phyloP scores from a whole-genome alignment of 2,797 vertebrate genomes.

The Leuciscus waleckii region DNA sequence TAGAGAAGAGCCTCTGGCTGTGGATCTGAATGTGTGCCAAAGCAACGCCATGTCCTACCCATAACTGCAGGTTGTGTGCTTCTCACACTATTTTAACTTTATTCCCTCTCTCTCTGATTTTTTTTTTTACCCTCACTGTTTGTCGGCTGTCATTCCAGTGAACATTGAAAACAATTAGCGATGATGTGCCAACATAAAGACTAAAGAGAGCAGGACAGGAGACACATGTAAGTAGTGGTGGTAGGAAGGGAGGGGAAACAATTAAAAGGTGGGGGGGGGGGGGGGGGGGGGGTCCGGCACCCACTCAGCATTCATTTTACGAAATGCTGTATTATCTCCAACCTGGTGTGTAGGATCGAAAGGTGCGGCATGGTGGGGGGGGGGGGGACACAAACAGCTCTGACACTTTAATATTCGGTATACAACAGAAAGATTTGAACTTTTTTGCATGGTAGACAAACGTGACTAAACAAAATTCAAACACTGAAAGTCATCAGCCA shows the following conservation, averaged over 20 bases:
- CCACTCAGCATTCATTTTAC: no score
- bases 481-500: not conserved
- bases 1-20: not conserved
- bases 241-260: no score
- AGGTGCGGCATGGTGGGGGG: no score
- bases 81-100: slow-evolving; percentile 33
- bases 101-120: not conserved
- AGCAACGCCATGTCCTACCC: slow-evolving; percentile 22
- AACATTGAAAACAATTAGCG: slow-evolving; percentile 11
- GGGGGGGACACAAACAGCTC: no score
- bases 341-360: no score
- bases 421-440: not conserved
- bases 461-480: not conserved
- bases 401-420: not conserved
- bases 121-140: not conserved
- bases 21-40: slow-evolving; percentile 16
- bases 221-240: not conserved
- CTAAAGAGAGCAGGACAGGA: not conserved
- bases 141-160: not conserved
- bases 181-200: not conserved
- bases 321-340: not conserved
- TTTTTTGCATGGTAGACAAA: not conserved
- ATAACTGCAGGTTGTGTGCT: slow-evolving; percentile 50
- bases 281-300: no score
- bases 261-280: no score